Evolutionary conservation across 2,888 invertebrate species (phyloP), one percentile per base, ranked within the genome.

Genomic region (Eupithecia subfuscata): DNA sequence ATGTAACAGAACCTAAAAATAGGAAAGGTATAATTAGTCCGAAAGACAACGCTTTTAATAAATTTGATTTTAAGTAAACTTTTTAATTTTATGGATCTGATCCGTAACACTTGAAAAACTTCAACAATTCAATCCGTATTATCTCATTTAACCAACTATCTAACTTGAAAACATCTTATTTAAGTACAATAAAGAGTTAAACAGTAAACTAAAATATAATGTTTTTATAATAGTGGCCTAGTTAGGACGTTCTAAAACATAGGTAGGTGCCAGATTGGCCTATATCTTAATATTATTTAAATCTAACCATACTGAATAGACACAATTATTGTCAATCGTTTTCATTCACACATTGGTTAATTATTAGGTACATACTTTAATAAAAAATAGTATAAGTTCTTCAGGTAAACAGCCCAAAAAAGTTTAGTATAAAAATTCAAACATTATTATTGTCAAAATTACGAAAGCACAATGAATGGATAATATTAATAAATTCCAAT

Each of bases 391-490:
- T 81, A 79, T 82, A 82, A 77, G 73, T 63, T 76, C 71, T 69
- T 69, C 84, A 87, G 83, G 80, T 86, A 88, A 85, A 86, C 82
- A 83, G 84, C 84, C 86, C 85, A 86, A 86, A 86, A 86, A 86
- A 87, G 83, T 80, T 84, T 69, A 77, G 73, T 80, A 76, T 82
- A 79, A 80, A 82, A 81, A 82, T 83, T 83, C 69, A 77, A 80
- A 75, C 73, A 75, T 81, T 75, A 73, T 74, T 89, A 88, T 90
- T 89, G 88, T 90, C 88, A 84, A 87, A 83, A 84, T 87, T 85
- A 84, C 82, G 80, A 83, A 83, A 85, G 84, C 84, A 80, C 79
- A 80, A 80, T 82, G 74, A 78, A 78, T 77, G 75, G 75, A 78
- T 77, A 71, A 30, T 73, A 64, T 70, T 22, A 70, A 70, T 70